Conservation (phyloP, 2,797 vertebrate genomes). For the Epinephelus malabaricus region DNA sequence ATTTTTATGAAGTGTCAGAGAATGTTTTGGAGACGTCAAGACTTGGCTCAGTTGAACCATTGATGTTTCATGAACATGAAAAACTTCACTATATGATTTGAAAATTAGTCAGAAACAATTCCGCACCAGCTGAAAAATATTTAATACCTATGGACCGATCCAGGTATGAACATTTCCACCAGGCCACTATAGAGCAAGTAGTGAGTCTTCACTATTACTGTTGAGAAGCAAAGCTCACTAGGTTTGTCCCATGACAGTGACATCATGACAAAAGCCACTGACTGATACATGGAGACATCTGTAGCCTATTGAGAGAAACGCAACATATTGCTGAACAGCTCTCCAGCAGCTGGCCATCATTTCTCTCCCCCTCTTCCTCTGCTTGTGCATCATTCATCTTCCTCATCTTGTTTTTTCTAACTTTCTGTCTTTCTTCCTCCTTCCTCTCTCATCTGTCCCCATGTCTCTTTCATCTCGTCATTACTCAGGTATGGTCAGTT, state of each 20-base stretch:
- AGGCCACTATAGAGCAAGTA: not conserved
- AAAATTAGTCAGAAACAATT: not conserved
- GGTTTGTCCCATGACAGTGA: conserved; percentile 7
- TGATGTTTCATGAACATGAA: not conserved
- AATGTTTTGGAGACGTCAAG: not conserved
- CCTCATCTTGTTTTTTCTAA: not conserved
- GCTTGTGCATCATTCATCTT: conserved; percentile 6
- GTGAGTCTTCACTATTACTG: not conserved
- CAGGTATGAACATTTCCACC: not conserved
- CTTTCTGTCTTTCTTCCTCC: not conserved
- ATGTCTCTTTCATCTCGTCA: not conserved
- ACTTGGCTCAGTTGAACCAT: not conserved
- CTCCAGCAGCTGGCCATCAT: conserved; percentile 9
- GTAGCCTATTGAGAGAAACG: conserved; percentile 10
- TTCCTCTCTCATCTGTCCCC: conserved; percentile 1
- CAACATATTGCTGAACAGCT: conserved; percentile 27
- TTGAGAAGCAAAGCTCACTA: not conserved
- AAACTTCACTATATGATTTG: not conserved
- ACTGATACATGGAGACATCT: not conserved
- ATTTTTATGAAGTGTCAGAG: conserved; percentile 8
- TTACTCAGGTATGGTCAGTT: not conserved
- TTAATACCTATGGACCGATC: not conserved
- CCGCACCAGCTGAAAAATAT: not conserved
- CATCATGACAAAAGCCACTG: conserved; percentile 10
- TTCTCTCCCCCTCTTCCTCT: conserved; percentile 6